Conservation (phyloP, 1,140 invertebrate genomes). For the Diplogasteroides magnus region DNA sequence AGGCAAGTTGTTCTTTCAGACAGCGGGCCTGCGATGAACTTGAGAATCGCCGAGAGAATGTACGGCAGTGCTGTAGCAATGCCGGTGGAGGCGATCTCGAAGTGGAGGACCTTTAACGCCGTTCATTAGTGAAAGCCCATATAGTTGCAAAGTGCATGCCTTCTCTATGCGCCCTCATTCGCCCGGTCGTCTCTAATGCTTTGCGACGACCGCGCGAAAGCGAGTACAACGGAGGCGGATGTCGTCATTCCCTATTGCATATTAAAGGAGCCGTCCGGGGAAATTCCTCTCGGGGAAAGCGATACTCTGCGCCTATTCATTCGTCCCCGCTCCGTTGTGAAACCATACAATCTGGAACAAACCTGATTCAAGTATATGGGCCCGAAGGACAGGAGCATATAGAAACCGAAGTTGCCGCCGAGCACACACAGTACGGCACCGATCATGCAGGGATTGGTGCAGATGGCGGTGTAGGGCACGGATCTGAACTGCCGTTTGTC, state of each 20-base stretch:
- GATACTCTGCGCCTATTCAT: too few species aligned
- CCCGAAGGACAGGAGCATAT: constrained; percentile 36
- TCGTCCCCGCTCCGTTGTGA: too few species aligned
- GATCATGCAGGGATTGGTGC: constrained; percentile 30
- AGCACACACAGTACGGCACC: constrained; percentile 30
- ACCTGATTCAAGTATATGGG: constrained; percentile 41
- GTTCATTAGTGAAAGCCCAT: too few species aligned
- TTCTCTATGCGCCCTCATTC: too few species aligned
- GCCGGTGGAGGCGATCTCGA: constrained; percentile 39
- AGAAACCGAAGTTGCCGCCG: constrained; percentile 37
- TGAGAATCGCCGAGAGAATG: constrained; percentile 35
- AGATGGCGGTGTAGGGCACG: constrained; percentile 37
- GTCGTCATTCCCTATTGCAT: too few species aligned
- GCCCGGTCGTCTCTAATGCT: too few species aligned
- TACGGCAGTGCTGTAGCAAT: constrained; percentile 46
- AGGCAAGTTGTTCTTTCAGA: constrained; percentile 39
- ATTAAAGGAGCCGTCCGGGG: too few species aligned
- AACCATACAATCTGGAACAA: background rate
- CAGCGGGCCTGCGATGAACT: constrained; percentile 44
- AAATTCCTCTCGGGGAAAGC: too few species aligned
- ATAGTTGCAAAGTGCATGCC: too few species aligned
- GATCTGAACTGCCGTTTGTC: constrained; percentile 3
- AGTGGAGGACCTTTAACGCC: constrained; percentile 37
- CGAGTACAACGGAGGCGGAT: too few species aligned
- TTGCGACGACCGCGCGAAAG: too few species aligned